Conservation (phyloP, 2,888 invertebrate species). For the Clusia tigrina region DNA sequence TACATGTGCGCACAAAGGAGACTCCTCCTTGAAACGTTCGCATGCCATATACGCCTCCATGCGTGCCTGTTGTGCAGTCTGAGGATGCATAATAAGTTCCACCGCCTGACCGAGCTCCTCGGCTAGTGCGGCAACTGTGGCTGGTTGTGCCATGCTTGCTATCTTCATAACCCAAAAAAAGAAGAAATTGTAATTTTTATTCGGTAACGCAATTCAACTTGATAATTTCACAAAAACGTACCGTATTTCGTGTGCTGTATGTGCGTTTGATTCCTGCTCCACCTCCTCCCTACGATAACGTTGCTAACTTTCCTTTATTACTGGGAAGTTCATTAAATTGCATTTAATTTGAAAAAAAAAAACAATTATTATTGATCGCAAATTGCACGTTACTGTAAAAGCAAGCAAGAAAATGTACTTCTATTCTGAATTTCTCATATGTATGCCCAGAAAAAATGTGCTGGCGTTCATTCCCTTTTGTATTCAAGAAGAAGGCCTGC, state of each 20-base stretch:
- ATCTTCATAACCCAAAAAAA: background rate
- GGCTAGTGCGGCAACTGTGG: constrained; percentile 65
- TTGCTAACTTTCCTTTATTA: background rate
- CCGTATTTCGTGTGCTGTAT: constrained; percentile 12
- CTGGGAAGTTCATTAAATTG: background rate
- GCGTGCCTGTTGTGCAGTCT: constrained; percentile 77
- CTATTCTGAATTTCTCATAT: too few relatives aligned
- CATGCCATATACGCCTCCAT: constrained; percentile 85
- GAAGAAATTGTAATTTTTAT: background rate
- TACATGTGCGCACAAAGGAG: constrained; percentile 85
- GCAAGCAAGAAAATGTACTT: too few relatives aligned
- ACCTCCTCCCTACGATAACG: background rate
- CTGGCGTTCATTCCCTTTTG: too few relatives aligned
- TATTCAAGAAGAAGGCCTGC: too few relatives aligned
- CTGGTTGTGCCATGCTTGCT: constrained; percentile 55
- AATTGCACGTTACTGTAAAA: too few relatives aligned
- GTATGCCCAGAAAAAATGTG: too few relatives aligned
- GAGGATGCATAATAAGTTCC: constrained; percentile 83
- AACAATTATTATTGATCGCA: too few relatives aligned
- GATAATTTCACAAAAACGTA: constrained; percentile 23
- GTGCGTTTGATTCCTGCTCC: background rate
- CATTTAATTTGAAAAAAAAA: background rate
- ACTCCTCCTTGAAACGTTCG: constrained; percentile 73
- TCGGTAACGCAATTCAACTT: background rate
- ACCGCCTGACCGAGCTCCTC: constrained; percentile 83